Evolutionary conservation across 2,888 invertebrate genomes (phyloP).

Genomic region (Drosophila parthenogenetica): DNA sequence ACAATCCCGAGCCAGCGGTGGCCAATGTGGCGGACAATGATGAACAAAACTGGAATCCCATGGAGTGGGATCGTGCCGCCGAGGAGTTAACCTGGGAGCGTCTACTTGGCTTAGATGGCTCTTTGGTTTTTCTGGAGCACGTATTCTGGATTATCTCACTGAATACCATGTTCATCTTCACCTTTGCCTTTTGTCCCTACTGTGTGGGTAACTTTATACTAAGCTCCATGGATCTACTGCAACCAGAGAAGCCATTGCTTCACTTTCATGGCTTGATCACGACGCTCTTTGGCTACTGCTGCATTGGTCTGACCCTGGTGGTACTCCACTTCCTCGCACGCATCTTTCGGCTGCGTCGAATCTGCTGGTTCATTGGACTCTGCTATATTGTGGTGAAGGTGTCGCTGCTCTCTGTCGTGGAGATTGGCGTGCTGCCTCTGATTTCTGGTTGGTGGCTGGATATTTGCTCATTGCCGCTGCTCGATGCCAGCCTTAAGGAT

Average conservation of each 20-base stretch:
- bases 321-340: conserved; percentile 94
- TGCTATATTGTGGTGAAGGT: conserved; percentile 94
- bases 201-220: conserved; percentile 96
- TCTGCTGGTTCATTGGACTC: conserved; percentile 94
- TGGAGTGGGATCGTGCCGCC: conserved; percentile 99
- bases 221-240: conserved; percentile 87
- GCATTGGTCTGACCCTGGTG: conserved; percentile 93
- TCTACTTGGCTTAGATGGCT: conserved; percentile 97
- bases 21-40: conserved; percentile 84
- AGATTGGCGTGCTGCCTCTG: conserved; percentile 98
- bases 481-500: conserved; percentile 92
- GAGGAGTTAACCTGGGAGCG: conserved; percentile 99
- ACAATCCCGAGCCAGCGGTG: conserved; percentile 86
- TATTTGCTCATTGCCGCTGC: conserved; percentile 97
- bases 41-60: conserved; percentile 96
- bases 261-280: conserved; percentile 97
- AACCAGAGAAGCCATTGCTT: conserved; percentile 86
- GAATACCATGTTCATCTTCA: conserved; percentile 97
- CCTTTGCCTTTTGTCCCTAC: conserved; percentile 98
- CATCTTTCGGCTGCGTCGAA: conserved; percentile 91
- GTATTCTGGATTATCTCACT: conserved; percentile 99
- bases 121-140: conserved; percentile 98
- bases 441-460: conserved; percentile 99
- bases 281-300: conserved; percentile 96
- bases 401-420: conserved; percentile 96